A percentile compares a stretch with the other conserved stretches of the same genome.
These are phyloP conservation scores for Chloropsis cyanopogon DNA, from an alignment of 2,113 vertebrate genomes.

Conservation along the genomic window DNA sequence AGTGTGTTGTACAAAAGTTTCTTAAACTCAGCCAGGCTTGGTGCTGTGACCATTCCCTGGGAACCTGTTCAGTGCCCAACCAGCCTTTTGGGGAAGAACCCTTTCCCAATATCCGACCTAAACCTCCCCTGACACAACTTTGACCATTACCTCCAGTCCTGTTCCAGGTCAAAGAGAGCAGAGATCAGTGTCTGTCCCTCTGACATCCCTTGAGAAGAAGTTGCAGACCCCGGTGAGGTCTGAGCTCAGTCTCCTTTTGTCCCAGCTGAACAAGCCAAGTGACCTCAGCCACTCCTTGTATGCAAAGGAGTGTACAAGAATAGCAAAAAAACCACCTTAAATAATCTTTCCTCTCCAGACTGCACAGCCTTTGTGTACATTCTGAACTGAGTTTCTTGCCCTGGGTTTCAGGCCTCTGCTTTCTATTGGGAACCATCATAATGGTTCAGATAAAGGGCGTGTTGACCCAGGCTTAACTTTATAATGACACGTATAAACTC, in stretches of 20 bases:
- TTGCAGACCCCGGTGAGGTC: not conserved
- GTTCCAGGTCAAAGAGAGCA: not conserved
- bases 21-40: not conserved
- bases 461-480: not conserved
- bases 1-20: not conserved
- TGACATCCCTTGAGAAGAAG: not conserved
- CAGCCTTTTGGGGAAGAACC: not conserved
- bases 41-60: not conserved
- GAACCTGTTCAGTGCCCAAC: not conserved
- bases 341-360: not conserved
- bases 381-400: not conserved
- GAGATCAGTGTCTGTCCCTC: not conserved
- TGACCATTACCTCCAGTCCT: not conserved
- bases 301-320: not conserved
- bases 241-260: not conserved
- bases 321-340: not conserved
- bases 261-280: not conserved
- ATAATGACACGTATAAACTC: not conserved
- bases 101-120: not conserved
- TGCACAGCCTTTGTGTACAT: accelerated
- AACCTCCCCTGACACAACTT: not conserved
- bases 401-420: not conserved
- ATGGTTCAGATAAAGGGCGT: not conserved
- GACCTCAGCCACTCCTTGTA: not conserved
- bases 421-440: not conserved